phyloP scores from a whole-genome alignment of 2,113 vertebrate species.

The Oryzias curvinotus region DNA sequence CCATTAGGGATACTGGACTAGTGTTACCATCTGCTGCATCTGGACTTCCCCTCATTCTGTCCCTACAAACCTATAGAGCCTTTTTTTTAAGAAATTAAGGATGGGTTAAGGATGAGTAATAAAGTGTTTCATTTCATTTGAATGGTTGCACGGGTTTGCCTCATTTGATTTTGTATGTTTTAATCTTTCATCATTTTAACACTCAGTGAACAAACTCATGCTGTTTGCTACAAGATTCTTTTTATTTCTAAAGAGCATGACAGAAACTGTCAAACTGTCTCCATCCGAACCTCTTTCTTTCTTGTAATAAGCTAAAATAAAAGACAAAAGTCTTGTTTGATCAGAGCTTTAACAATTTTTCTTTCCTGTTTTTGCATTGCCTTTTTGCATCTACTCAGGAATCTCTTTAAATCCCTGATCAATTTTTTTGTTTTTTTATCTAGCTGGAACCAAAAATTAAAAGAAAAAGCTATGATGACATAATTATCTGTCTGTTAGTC shows the following conservation, averaged over 20 bases:
- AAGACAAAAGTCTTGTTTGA: constrained; percentile 17
- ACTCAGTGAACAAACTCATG: not conserved
- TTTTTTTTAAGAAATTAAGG: not conserved
- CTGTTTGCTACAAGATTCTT: not conserved
- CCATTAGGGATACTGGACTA: not conserved
- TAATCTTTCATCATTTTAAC: not conserved
- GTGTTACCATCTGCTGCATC: not conserved
- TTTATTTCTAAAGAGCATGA: constrained; percentile 12
- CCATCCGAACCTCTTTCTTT: constrained; percentile 3
- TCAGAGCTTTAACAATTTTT: constrained; percentile 25
- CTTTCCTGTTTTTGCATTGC: constrained; percentile 12
- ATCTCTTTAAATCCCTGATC: constrained; percentile 4
- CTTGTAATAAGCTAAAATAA: not conserved
- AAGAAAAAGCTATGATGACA: not conserved
- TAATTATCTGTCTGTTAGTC: constrained; percentile 3
- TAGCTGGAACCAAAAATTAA: not conserved
- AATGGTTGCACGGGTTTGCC: no score
- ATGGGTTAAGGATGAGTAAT: not conserved
- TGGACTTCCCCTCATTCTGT: not conserved
- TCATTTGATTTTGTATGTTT: not conserved
- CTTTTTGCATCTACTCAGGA: constrained; percentile 2
- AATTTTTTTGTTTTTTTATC: not conserved
- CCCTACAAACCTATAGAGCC: not conserved
- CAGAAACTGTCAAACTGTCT: constrained; percentile 6
- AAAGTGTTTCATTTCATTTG: not conserved